Evolutionary conservation across 2,113 vertebrate genomes (phyloP).

Genomic region (Ictidomys tridecemlineatus): DNA sequence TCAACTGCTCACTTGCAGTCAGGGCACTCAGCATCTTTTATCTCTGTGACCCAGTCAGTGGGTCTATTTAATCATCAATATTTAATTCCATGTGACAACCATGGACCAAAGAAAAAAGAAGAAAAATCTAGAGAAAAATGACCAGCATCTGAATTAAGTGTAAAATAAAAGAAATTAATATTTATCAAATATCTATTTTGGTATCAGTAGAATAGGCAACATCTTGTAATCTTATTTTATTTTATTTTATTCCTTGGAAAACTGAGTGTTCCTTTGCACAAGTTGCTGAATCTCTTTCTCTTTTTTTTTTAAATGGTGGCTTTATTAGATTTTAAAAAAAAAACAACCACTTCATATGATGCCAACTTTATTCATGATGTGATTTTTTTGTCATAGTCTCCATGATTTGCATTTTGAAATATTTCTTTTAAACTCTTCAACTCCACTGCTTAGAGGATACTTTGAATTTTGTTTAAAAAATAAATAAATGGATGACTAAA

Average conservation of each 20-base stretch:
- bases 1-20: background rate
- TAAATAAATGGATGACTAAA: background rate
- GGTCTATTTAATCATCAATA: conserved; percentile 2
- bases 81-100: background rate
- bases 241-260: background rate
- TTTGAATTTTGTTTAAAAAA: conserved; percentile 18
- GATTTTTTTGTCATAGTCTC: background rate
- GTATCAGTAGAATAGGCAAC: background rate
- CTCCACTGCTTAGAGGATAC: background rate
- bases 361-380: background rate
- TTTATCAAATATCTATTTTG: background rate
- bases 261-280: background rate
- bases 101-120: background rate
- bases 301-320: background rate
- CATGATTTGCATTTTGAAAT: conserved; percentile 17
- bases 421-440: conserved; percentile 20
- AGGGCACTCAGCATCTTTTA: background rate
- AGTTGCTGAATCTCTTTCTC: background rate
- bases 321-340: background rate
- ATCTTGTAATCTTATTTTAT: background rate
- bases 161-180: background rate
- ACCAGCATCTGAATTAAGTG: background rate
- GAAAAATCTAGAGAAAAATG: background rate
- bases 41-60: conserved; percentile 27
- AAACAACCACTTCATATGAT: background rate